Conservation (phyloP, 2,797 vertebrate genomes). For the Acrocephalus scirpaceus region DNA sequence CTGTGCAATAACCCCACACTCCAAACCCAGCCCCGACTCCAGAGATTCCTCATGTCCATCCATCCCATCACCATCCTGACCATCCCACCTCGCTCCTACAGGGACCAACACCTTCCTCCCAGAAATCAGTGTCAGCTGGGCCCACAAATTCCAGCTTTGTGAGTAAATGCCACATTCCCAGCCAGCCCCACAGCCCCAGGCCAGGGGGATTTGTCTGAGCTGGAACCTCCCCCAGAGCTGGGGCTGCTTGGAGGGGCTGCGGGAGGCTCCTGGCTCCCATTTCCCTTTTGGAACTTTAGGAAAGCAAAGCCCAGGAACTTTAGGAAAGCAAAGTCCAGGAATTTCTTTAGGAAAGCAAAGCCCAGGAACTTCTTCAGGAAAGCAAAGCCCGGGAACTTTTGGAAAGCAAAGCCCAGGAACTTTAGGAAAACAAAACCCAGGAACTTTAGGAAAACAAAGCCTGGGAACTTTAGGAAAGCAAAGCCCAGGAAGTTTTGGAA, state of each 20-base stretch:
- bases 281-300: neutral
- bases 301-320: no score
- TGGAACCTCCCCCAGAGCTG: neutral
- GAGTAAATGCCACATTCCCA: neutral
- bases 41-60: no score
- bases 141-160: neutral
- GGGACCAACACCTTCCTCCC: neutral
- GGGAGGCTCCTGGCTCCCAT: rapidly evolving
- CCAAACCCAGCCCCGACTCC: no score
- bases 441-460: no score
- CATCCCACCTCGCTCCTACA: no score
- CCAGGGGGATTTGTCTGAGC: no score
- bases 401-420: no score
- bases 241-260: neutral
- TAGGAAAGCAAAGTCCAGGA: no score
- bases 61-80: no score
- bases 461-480: rapidly evolving
- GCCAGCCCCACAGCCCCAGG: neutral
- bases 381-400: neutral
- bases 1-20: no score
- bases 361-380: no score
- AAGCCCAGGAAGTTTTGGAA: neutral
- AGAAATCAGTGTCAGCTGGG: neutral
- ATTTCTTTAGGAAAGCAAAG: neutral
- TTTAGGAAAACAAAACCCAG: no score